Base-by-base conservation (phyloP, 1,140 invertebrate genomes). In the Anoplophora glabripennis region DNA sequence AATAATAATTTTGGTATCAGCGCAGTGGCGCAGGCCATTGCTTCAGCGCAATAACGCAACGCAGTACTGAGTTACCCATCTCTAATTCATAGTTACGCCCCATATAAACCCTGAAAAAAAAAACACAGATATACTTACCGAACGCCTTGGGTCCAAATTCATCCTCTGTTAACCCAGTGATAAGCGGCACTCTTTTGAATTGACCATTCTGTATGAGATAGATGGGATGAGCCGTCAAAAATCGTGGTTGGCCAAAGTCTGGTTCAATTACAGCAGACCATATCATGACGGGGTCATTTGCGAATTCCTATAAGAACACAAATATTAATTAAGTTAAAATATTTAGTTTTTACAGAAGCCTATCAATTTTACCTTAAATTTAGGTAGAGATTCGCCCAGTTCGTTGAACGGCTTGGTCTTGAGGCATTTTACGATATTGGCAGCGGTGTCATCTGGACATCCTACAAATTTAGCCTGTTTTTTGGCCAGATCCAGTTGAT, bases 231-330 rank as follows among this genome's bases (percentile, higher is more conserved):
- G 79, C 80, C 0, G 78, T 66, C 11, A 90, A 72, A 69, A 89
- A 89, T 41, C 84, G 78, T 61, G 87, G 81, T 59, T 87, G 82
- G 0, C 85, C 86, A 61, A 84, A 81, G 67, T 87, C 82, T 0
- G 80, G 79, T 71, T 90, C 88, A 4, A 89, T 77, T 1, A 88
- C 84, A 1, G 88, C 86, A 14, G 72, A 68, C 84, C 86, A 90
- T 1, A 84, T 49, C 0, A 84, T 68, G 10, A 85, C 61, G 1
- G 87, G 86, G 72, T 88, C 79, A 10, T 64, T 71, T 11, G 78
- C 69, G 67, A 82, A 81, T 66, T 83, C 78, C 83, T 84, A 52
- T 7, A 66, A 68, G 64, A 28, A 28, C 21, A 28, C 2, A 28
- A 28, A n/a, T n/a, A n/a, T n/a, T n/a, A n/a, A n/a, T n/a, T n/a